Base-by-base conservation (phyloP, 2,113 vertebrate species). In the Garra rufa region DNA sequence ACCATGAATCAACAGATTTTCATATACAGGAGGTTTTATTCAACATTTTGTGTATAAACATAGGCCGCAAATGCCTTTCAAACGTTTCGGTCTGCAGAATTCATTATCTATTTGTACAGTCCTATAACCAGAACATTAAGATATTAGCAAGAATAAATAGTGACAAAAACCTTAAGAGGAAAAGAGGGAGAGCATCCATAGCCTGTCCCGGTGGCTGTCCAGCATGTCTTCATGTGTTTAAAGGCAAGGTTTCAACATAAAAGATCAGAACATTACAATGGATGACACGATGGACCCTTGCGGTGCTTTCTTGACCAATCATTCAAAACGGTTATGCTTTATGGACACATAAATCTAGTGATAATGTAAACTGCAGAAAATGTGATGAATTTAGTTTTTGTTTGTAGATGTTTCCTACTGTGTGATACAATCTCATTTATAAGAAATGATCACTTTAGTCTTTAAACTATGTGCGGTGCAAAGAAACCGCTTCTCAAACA, bases 21-120 rank as follows among this genome's bases (percentile, higher is more conserved):
- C 91, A 91, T 91, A 94, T 94, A 94, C 92, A 93, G 91, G 91
- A 93, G 87, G 89, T 93, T 94, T 95, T 95, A 95, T 95, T 95
- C 91, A 91, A 92, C 90, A 92, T 92, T 93, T 88, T 93, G 92
- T 93, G 92, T 94, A 94, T 93, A 95, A 94, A 94, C 92, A 91
- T 88, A 92, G 93, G 91, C 92, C 81, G 87, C 92, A 94, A 94
- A 93, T 89, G 92, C 91, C 91, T 92, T 92, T 89, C 89, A 89
- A 93, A 93, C 89, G 90, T 88, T 91, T 91, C 91, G 91, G 85
- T 90, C 90, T 89, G 91, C 91, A 84, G 87, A 90, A 89, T 90
- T 92, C 89, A 92, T 89, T 89, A 88, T 90, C 91, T 88, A 73
- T 85, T 91, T 91, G 88, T 90, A 91, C 92, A 94, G 92, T 89